Percentiles rank a stretch among this genome's conserved stretches.
Evolutionary conservation across 2,797 vertebrate species (phyloP).

Genomic region (Gymnoscopelus braueri): DNA sequence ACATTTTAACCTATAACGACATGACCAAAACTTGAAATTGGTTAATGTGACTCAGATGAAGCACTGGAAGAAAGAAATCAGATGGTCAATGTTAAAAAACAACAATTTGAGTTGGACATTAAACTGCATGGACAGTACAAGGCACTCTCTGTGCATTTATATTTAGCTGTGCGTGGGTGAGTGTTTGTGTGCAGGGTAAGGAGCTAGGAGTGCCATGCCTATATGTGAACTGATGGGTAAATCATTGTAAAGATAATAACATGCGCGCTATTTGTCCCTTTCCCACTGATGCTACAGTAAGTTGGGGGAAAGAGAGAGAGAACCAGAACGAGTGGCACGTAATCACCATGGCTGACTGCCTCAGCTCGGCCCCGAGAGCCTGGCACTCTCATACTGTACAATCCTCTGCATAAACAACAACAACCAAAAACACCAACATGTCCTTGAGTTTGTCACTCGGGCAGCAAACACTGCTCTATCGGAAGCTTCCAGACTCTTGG

Average conservation of each 20-base stretch:
- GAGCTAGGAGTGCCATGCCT: conserved; percentile 45
- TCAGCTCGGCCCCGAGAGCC: conserved; percentile 54
- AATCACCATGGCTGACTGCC: conserved; percentile 69
- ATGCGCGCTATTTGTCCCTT: conserved; percentile 69
- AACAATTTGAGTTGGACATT: conserved; percentile 19
- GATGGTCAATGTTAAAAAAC: conserved; percentile 34
- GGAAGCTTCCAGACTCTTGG: conserved; percentile 69
- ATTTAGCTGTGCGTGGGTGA: conserved; percentile 30
- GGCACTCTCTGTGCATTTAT: conserved; percentile 38
- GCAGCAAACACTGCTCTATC: conserved; percentile 66
- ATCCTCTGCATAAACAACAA: conserved; percentile 54
- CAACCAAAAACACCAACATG: conserved; percentile 48
- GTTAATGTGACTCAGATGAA: conserved; percentile 50
- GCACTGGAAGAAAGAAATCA: conserved; percentile 23
- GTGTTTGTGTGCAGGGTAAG: conserved; percentile 42
- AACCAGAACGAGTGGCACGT: conserved; percentile 60
- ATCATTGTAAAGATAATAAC: conserved; percentile 67
- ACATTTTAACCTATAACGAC: too few species aligned
- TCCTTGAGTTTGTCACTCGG: conserved; percentile 69
- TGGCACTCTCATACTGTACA: conserved; percentile 50
- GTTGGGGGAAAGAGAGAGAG: conserved; percentile 46
- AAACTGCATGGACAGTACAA: conserved; percentile 8
- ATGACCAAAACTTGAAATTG: too few species aligned
- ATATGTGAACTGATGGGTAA: conserved; percentile 67
- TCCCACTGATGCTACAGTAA: conserved; percentile 18